These are phyloP conservation scores for Myotis planiceps DNA, from an alignment of 2,797 vertebrate species.

Conservation along the genomic window DNA sequence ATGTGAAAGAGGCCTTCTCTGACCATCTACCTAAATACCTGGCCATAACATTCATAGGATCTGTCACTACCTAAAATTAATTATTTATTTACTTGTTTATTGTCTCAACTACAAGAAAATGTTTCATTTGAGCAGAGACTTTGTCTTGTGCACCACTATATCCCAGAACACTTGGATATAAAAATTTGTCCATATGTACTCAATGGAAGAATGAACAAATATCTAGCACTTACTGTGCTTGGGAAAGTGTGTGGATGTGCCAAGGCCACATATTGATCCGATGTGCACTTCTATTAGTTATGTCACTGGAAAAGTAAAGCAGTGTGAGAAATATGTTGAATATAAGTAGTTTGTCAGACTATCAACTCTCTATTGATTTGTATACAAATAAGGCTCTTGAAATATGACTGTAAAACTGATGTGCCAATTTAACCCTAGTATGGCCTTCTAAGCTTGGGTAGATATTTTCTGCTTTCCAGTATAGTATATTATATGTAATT, in stretches of 20 bases:
- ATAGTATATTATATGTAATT: neutral
- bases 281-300: neutral
- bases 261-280: neutral
- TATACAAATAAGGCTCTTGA: neutral
- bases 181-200: neutral
- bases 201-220: neutral
- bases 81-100: neutral
- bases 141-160: neutral
- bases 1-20: neutral
- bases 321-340: neutral
- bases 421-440: neutral
- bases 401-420: neutral
- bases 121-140: conserved; percentile 1
- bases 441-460: neutral
- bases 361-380: neutral
- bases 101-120: neutral
- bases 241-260: neutral
- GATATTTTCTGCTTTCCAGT: conserved; percentile 19
- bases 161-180: neutral
- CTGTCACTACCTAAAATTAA: neutral
- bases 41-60: neutral
- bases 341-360: neutral
- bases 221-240: neutral
- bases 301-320: neutral
- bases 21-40: neutral